Evolutionary conservation across 2,888 invertebrate genomes (phyloP), one percentile per base, ranked within the genome.

Genomic region (Operophtera brumata): DNA sequence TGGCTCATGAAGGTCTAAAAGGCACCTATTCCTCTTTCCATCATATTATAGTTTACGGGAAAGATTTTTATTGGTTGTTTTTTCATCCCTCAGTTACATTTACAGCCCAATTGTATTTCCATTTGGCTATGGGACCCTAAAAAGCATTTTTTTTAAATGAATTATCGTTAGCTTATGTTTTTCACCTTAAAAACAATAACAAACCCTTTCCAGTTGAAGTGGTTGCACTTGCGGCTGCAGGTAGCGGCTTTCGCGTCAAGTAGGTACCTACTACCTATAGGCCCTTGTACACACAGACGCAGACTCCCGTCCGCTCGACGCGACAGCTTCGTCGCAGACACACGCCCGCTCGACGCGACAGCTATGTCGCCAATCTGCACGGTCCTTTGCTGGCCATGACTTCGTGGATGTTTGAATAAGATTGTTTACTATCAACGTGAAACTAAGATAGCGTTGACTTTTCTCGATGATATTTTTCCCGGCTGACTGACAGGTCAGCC

Each of bases 221-320:
- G 78, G 74, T 57, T 69, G 56, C 54, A 65, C 54, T 65, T 66
- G 54, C 32, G 57, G 66, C 68, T 75, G 77, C 84, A 80, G 79
- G 82, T 85, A 84, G 80, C 78, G 56, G 69, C 76, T 66, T 75
- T 75, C 71, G 73, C 71, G 73, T 79, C 80, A 80, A 84, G 81
- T 82, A 70, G 69, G n/a, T 2, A 30, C 52, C 20, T 7, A n/a
- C n/a, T n/a, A n/a, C n/a, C n/a, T 46, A 80, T 83, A 71, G 58
- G 64, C 64, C 59, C 67, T 64, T 66, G 61, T 61, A 56, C 61
- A 65, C 59, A 58, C 62, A 58, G 40, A 12, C 57, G 58, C 62
- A 63, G 69, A 66, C 20, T n/a, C n/a, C n/a, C n/a, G n/a, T n/a
- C n/a, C n/a, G n/a, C 69, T 66, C 67, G 26, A 26, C 66, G 62